phyloP scores from a whole-genome alignment of 2,888 invertebrate species.

The Macrostomum cliftonense region DNA sequence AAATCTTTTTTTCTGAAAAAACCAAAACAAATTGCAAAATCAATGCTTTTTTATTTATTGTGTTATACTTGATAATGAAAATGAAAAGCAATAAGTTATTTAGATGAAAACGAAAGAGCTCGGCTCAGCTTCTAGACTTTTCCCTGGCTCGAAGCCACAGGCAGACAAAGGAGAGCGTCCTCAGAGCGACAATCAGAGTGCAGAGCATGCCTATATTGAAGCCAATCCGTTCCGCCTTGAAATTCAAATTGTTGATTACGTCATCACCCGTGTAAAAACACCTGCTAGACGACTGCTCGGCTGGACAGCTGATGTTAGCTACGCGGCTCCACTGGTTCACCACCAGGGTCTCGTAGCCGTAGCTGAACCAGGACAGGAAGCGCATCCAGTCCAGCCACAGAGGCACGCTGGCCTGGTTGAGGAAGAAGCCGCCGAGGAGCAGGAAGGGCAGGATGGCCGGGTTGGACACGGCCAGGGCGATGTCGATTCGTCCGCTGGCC shows the following conservation, averaged over 20 bases:
- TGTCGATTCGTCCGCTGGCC: constrained; percentile 56
- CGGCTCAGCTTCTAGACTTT: no score
- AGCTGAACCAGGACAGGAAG: constrained; percentile 74
- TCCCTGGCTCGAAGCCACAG: constrained; percentile 40
- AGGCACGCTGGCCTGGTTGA: constrained; percentile 48
- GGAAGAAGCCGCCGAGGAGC: constrained; percentile 76
- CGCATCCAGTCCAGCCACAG: constrained; percentile 25
- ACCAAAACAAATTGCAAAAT: no score
- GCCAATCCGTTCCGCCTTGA: constrained; percentile 15
- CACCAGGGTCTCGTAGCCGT: constrained; percentile 65
- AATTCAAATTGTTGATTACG: constrained; percentile 16
- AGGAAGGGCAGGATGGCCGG: constrained; percentile 75
- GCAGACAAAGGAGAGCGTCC: constrained; percentile 56
- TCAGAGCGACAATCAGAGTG: constrained; percentile 52
- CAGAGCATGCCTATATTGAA: constrained; percentile 52
- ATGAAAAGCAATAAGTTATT: no score
- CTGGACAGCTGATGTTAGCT: constrained; percentile 44
- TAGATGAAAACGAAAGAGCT: no score
- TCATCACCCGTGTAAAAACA: constrained; percentile 12
- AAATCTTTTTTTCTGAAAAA: no score
- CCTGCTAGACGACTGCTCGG: constrained; percentile 1
- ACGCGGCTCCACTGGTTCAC: constrained; percentile 70
- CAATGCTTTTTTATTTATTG: no score
- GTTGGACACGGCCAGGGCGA: constrained; percentile 70
- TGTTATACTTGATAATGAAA: no score